phyloP scores from a whole-genome alignment of 2,113 vertebrate genomes.

The Microcebus jonahi region DNA sequence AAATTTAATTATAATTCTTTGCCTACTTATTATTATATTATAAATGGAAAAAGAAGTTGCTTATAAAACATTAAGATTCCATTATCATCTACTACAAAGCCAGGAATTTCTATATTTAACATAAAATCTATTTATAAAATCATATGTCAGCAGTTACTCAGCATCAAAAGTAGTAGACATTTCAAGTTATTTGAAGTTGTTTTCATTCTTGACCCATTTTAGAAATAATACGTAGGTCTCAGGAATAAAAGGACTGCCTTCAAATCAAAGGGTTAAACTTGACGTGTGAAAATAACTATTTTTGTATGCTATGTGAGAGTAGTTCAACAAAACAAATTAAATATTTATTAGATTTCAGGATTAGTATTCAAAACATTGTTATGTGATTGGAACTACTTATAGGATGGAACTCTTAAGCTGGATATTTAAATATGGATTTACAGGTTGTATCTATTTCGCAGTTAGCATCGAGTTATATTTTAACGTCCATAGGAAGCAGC shows the following conservation, averaged over 20 bases:
- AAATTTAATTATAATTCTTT: constrained; percentile 52
- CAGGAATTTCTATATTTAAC: constrained; percentile 68
- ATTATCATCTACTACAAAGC: constrained; percentile 69
- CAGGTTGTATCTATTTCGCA: neutral
- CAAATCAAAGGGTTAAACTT: neutral
- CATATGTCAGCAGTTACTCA: constrained; percentile 46
- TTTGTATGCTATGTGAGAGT: neutral
- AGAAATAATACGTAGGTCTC: neutral
- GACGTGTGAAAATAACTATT: constrained; percentile 9
- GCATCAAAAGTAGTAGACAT: constrained; percentile 62
- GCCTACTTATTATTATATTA: constrained; percentile 66
- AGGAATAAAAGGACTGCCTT: neutral
- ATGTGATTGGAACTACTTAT: neutral
- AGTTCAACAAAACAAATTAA: neutral
- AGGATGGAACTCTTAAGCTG: neutral
- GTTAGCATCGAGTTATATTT: neutral
- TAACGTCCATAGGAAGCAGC: neutral
- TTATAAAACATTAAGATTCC: constrained; percentile 73
- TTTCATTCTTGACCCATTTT: constrained; percentile 42
- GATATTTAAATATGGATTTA: neutral
- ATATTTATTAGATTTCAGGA: neutral
- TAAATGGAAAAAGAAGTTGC: constrained; percentile 67
- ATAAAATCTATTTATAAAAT: constrained; percentile 68
- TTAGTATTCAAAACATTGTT: neutral
- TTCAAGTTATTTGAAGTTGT: constrained; percentile 42